Percentiles rank a stretch among this genome's conserved stretches.
These are phyloP conservation scores for Promerops cafer DNA, from an alignment of 2,113 vertebrate genomes.

Conservation along the genomic window DNA sequence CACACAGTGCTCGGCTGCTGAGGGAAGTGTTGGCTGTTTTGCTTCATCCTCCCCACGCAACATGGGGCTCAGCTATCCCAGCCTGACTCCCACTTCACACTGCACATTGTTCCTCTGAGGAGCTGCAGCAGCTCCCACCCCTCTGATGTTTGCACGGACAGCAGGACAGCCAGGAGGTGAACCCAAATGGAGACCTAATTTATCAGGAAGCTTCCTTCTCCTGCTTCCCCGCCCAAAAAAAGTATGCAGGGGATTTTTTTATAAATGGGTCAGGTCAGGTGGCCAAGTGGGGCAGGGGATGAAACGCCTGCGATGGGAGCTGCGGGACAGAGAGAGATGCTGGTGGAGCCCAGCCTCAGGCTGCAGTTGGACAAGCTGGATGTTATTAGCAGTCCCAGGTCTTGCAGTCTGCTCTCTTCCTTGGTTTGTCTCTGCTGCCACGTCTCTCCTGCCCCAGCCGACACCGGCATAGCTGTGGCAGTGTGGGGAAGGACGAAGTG, in stretches of 20 bases:
- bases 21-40: background rate
- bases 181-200: background rate
- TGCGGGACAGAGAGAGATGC: accelerated
- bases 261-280: background rate
- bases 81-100: accelerated
- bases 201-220: background rate
- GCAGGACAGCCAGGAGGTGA: accelerated
- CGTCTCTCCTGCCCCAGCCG: background rate
- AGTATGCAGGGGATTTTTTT: background rate
- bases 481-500: accelerated
- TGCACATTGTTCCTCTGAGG: background rate
- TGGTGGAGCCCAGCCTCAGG: accelerated
- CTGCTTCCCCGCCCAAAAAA: background rate
- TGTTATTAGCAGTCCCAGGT: background rate
- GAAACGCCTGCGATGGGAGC: background rate
- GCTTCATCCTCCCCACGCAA: accelerated
- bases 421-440: background rate
- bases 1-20: accelerated
- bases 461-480: accelerated
- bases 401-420: background rate
- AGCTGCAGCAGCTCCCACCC: background rate
- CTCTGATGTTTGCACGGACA: accelerated
- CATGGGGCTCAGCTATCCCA: background rate
- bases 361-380: background rate
- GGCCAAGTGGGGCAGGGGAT: background rate